A percentile compares a stretch with the other conserved stretches of the same genome.
Conservation (phyloP, 2,888 invertebrate species). For the Metopia argyrocephala region DNA sequence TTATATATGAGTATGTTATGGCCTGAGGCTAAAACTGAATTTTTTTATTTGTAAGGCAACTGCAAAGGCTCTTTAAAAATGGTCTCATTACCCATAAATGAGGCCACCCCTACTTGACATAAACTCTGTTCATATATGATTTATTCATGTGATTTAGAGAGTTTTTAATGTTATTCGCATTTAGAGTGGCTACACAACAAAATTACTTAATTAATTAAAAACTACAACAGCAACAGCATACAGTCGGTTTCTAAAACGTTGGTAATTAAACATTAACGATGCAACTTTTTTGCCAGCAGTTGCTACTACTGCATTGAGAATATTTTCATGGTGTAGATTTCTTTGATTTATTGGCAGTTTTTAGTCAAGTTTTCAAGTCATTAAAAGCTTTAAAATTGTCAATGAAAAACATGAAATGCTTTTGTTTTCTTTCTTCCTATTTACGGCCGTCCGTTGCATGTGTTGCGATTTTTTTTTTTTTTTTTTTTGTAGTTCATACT, state of each 20-base stretch:
- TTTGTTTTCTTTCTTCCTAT: not conserved
- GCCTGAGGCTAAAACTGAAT: too few species aligned
- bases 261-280: too few species aligned
- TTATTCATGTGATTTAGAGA: slow-evolving; percentile 56
- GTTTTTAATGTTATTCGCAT: slow-evolving; percentile 46
- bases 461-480: too few species aligned
- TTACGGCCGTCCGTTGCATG: not conserved
- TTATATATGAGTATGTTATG: too few species aligned
- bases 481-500: not conserved
- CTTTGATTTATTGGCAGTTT: slow-evolving; percentile 19
- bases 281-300: too few species aligned
- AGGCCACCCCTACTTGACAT: not conserved
- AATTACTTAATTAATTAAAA: slow-evolving; percentile 63
- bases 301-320: too few species aligned
- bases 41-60: too few species aligned
- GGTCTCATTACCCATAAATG: too few species aligned
- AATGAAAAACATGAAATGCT: slow-evolving; percentile 4
- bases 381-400: slow-evolving; percentile 53
- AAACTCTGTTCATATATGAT: slow-evolving; percentile 43
- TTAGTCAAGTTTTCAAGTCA: too few species aligned
- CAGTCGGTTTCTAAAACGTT: too few species aligned
- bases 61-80: too few species aligned
- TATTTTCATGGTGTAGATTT: too few species aligned
- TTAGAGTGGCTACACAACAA: slow-evolving; percentile 23
- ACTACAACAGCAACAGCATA: slow-evolving; percentile 23